A percentile compares a stretch with the other conserved stretches of the same genome.
Evolutionary conservation across 2,888 invertebrate genomes (phyloP).

Genomic region (Synanthedon tipuliformis): DNA sequence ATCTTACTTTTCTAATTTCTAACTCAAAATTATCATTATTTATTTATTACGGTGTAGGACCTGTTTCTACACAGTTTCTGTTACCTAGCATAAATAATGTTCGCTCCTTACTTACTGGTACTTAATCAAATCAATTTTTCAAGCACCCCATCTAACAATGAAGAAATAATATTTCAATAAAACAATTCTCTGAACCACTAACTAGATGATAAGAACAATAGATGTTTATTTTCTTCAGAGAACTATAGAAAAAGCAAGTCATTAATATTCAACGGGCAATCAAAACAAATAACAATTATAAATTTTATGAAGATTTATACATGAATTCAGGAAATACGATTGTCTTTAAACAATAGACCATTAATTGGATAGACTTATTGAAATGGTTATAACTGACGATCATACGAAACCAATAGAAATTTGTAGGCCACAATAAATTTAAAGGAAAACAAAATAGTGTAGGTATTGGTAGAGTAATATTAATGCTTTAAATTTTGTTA

Average conservation of each 20-base stretch:
- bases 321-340: background rate
- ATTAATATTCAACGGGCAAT: background rate
- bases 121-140: conserved; percentile 7
- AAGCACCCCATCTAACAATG: conserved; percentile 17
- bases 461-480: too few species aligned
- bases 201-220: conserved; percentile 19
- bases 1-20: too few species aligned
- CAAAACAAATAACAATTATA: background rate
- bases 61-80: too few species aligned
- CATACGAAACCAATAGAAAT: background rate
- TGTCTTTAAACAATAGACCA: conserved; percentile 8
- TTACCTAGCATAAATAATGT: too few species aligned
- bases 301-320: background rate
- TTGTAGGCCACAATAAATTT: too few species aligned
- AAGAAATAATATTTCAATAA: conserved; percentile 32
- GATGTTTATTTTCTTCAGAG: conserved; percentile 11
- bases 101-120: background rate
- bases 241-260: conserved; percentile 4
- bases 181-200: conserved; percentile 14
- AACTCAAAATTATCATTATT: too few species aligned
- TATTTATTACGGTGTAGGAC: too few species aligned
- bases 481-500: too few species aligned
- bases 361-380: conserved; percentile 7
- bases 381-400: background rate
- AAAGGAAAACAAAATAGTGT: too few species aligned